These are phyloP conservation scores for Mesocricetus auratus DNA, from an alignment of 2,113 vertebrate species.

Conservation along the genomic window DNA sequence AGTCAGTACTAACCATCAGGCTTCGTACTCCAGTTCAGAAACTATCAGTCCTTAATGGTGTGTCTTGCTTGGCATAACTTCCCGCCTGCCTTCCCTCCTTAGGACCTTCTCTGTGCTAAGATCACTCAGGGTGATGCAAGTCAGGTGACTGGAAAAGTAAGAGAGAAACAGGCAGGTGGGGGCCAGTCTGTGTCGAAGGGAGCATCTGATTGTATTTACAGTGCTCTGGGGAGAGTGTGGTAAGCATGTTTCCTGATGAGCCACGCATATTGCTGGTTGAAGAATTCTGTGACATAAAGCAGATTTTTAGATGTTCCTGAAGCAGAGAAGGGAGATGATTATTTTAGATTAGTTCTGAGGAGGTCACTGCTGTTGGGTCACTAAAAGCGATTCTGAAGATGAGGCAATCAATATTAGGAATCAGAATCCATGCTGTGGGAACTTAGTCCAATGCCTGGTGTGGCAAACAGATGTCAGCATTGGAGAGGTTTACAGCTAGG, in stretches of 20 bases:
- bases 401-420: neutral
- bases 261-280: neutral
- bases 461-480: neutral
- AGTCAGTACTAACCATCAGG: neutral
- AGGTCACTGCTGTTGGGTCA: neutral
- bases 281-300: neutral
- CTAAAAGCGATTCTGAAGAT: constrained; percentile 36
- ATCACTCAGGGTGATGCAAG: neutral
- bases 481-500: neutral
- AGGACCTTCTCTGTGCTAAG: neutral
- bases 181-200: neutral
- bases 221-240: neutral
- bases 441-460: neutral
- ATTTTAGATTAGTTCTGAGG: constrained; percentile 15
- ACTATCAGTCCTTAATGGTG: neutral
- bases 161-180: neutral
- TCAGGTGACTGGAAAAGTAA: neutral
- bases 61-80: neutral
- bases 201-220: neutral
- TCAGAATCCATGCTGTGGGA: neutral
- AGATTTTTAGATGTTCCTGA: neutral
- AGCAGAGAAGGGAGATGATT: neutral
- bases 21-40: neutral
- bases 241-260: neutral
- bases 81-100: neutral